A percentile compares a stretch with the other conserved stretches of the same genome.
Evolutionary conservation across 2,113 vertebrate genomes (phyloP).

Genomic region (Xenus cinereus): DNA sequence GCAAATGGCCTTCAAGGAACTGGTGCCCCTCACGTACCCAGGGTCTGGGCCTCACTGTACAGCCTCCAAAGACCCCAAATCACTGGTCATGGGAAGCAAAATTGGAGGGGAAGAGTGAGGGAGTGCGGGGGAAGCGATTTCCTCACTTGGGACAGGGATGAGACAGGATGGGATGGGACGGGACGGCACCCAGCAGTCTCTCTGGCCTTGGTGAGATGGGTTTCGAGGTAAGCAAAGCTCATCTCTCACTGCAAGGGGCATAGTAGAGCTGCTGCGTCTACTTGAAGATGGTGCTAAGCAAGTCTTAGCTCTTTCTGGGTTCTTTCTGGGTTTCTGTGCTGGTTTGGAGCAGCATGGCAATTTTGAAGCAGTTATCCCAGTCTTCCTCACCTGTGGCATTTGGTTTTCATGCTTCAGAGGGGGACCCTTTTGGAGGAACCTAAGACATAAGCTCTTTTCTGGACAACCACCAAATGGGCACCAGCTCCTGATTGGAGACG

Average conservation of each 20-base stretch:
- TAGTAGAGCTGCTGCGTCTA: accelerated
- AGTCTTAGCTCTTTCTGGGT: too few relatives aligned
- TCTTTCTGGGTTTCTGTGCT: background rate
- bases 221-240: background rate
- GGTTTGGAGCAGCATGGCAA: background rate
- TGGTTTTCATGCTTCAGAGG: background rate
- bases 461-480: background rate
- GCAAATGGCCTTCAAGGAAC: background rate
- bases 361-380: background rate
- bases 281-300: background rate
- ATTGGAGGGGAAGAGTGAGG: background rate
- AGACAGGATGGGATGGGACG: background rate
- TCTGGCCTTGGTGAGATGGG: background rate
- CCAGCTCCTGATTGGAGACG: accelerated
- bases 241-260: background rate
- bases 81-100: background rate
- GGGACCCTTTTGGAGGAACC: background rate
- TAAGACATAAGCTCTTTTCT: background rate
- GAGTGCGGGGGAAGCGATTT: accelerated
- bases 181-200: background rate
- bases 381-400: background rate
- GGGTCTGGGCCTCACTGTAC: too few relatives aligned
- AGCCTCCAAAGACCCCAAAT: background rate
- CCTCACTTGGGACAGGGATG: background rate
- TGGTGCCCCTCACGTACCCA: accelerated